Base-by-base conservation (phyloP, 2,113 vertebrate species). In the Chamaea fasciata region DNA sequence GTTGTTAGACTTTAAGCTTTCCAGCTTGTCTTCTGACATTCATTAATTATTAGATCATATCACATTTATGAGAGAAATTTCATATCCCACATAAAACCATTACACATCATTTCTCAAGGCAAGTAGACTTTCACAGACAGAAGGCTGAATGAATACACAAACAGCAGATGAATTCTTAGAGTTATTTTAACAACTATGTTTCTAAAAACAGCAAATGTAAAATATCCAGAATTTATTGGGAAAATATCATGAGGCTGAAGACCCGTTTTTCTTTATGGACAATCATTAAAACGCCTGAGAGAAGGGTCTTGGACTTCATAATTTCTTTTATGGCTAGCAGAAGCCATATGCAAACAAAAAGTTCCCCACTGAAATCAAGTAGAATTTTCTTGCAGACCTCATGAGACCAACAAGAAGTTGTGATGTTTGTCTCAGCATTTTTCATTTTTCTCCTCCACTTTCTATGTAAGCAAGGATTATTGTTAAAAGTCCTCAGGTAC, bases 11-110 rank as follows among this genome's bases (percentile, higher is more conserved):
- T 95, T 96, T 46, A 92, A 84, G 87, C 44, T 95, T 94, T 89
- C 62, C 76, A 87, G 74, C 69, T 89, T 89, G 53, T 91, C 92
- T 94, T 92, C 53, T 91, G 62, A 80, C 70, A 78, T 92, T 92
- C 91, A 91, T 95, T 97, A 95, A 92, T 96, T 95, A 92, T 95
- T 85, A 94, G 91, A 79, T 89, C 77, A 87, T 94, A 92, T 82
- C 87, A 82, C 44, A 91, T 92, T 94, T 87, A 94, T 89, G 62
- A 96, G 57, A 79, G 87, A 91, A 95, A 84, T 94, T 89, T 94
- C 81, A 95, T 87, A 92, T 89, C 52, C 52, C 49, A 19, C 83
- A 89, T 92, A 89, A 96, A 95, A 75, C 49, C n/a, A 79, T 82
- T 82, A 73, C 13, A 69, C 6, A 53, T 85, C 57, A 87, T 95